Conservation (phyloP, 2,888 invertebrate genomes). For the Gastrophysa polygoni region DNA sequence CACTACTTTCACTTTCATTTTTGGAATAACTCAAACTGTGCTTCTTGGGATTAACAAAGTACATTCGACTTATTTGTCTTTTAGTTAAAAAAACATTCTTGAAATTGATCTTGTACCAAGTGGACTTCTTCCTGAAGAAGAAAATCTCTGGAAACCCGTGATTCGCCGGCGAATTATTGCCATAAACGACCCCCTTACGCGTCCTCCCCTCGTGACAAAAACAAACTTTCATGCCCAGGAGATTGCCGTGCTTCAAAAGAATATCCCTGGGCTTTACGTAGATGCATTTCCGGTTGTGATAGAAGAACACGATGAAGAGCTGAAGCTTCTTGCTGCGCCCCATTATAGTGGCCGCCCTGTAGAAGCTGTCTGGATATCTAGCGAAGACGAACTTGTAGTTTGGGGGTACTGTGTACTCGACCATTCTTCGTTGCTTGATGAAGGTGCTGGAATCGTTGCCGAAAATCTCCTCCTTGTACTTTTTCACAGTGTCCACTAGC, state of each 20-base stretch:
- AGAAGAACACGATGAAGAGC: conserved; percentile 37
- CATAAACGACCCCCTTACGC: conserved; percentile 37
- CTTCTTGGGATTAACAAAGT: conserved; percentile 18
- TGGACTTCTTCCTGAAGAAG: conserved; percentile 34
- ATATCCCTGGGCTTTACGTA: conserved; percentile 37
- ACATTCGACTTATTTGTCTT: conserved; percentile 35
- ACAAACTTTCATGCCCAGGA: conserved; percentile 36
- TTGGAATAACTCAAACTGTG: conserved; percentile 3
- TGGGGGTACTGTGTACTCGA: conserved; percentile 35
- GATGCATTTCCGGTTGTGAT: conserved; percentile 35
- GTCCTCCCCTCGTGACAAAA: conserved; percentile 31
- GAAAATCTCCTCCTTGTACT: conserved; percentile 35
- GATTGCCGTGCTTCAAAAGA: conserved; percentile 40
- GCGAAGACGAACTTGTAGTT: conserved; percentile 40
- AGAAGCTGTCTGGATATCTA: conserved; percentile 34
- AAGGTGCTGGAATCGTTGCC: conserved; percentile 18
- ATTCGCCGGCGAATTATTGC: conserved; percentile 43
- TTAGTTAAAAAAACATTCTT: conserved; percentile 39
- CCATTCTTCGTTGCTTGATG: conserved; percentile 21
- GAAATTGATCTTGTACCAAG: conserved; percentile 37
- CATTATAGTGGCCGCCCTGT: conserved; percentile 35
- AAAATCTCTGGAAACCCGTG: conserved; percentile 39
- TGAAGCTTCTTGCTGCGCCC: conserved; percentile 37
- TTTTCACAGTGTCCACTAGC: conserved; percentile 35
- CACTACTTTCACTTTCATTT: background rate